Conservation (phyloP, 30 jellyfish, hydroid and myxozoan genomes). For the Pseudorhiza aurosa region DNA sequence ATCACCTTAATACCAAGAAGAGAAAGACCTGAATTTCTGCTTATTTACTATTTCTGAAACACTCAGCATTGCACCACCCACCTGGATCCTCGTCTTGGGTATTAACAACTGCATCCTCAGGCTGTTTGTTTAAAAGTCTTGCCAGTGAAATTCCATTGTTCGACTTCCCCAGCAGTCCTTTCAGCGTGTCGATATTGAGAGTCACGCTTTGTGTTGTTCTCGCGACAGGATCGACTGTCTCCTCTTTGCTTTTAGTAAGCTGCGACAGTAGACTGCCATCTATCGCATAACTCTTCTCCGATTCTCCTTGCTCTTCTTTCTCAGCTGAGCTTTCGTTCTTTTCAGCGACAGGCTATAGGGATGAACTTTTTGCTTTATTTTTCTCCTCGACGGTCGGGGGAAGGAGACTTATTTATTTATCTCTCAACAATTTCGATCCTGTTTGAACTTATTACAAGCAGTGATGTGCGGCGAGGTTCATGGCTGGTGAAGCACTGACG, state of each 20-base stretch:
- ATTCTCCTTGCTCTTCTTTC: slow-evolving; percentile 19
- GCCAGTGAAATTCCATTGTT: slow-evolving; percentile 92
- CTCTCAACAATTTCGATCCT: no score
- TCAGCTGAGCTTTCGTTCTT: slow-evolving; percentile 51
- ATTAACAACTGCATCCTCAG: slow-evolving; percentile 61
- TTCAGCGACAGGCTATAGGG: slow-evolving; percentile 56
- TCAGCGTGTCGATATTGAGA: slow-evolving; percentile 81
- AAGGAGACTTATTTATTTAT: no score
- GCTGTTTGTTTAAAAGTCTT: slow-evolving; percentile 66
- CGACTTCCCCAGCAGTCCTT: slow-evolving; percentile 79
- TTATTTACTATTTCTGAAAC: neutral
- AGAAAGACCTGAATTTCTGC: neutral
- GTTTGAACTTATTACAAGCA: no score
- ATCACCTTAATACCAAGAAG: no score
- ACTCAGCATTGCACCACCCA: neutral
- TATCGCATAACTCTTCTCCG: slow-evolving; percentile 59
- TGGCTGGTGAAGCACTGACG: no score
- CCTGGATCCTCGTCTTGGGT: slow-evolving; percentile 98
- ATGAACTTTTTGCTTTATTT: no score
- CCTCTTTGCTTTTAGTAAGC: slow-evolving; percentile 60
- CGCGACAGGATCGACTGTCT: slow-evolving; percentile 58
- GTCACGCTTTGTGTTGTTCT: slow-evolving; percentile 80
- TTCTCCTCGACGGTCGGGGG: no score
- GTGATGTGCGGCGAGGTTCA: no score
- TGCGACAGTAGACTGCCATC: slow-evolving; percentile 44